phyloP scores from a whole-genome alignment of 2,888 invertebrate species.

The Lamellibrachia columna region DNA sequence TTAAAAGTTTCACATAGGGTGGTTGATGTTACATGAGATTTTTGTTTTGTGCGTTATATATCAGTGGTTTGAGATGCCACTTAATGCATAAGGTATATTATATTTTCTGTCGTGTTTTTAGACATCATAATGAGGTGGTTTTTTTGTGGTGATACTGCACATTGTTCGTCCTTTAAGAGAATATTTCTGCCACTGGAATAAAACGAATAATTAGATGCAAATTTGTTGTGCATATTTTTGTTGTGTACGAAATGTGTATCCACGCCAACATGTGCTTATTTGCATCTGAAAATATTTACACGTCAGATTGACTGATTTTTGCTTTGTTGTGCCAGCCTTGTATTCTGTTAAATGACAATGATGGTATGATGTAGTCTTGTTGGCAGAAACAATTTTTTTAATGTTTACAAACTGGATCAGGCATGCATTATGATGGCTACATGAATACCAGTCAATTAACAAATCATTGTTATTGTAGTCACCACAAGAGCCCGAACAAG shows the following conservation, averaged over 20 bases:
- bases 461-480: no score
- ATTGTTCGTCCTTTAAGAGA: not conserved
- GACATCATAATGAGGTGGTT: not conserved
- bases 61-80: no score
- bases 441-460: no score
- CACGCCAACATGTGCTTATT: no score
- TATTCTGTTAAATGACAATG: not conserved
- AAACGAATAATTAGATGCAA: not conserved
- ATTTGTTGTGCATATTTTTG: not conserved
- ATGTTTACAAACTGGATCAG: not conserved
- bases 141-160: not conserved
- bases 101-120: not conserved
- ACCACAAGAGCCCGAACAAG: no score
- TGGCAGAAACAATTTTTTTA: not conserved
- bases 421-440: not conserved
- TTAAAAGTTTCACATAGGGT: no score
- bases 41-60: no score
- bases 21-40: no score
- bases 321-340: not conserved
- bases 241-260: not conserved
- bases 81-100: no score
- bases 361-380: not conserved
- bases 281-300: no score
- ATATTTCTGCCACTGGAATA: not conserved
- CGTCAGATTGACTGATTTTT: not conserved